Evolutionary conservation across 2,113 vertebrate species (phyloP), one percentile per base, ranked within the genome.

Genomic region (Acanthochromis polyacanthus): DNA sequence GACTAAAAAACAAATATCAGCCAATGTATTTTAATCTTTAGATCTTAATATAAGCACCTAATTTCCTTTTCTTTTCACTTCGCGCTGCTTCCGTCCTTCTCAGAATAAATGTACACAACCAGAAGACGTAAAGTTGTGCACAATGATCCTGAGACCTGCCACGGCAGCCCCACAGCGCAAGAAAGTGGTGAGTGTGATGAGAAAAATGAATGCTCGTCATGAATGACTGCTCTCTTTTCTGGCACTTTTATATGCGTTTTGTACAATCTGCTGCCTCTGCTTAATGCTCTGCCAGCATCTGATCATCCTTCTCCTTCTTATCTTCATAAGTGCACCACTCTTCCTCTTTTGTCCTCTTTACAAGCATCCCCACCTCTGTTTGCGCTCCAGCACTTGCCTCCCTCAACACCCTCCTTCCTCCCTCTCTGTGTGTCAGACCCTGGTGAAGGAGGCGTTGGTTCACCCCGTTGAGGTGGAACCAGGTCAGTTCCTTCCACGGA

Each of bases 91-190:
- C 28, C 30, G 74, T 71, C 19, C 25, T 12, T 85, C 75, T 73
- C 80, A 95, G 95, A 95, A 92, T 81, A 95, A 94, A 64, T 95
- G 94, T 9, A 95, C 95, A 48, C 94, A 95, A 51, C 95, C 95
- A 25, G 95, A 95, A 58, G 94, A 95, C 62, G 93, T 95, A 56
- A 94, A 95, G 81, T 64, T 95, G 76, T 95, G 94, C 50, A 93
- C 92, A 3, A 73, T 95, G 74, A 93, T 95, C 48, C 61, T 94
- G 45, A 90, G 91, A 53, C 93, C 94, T 0, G 58, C 86, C 38
- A 71, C 89, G 2, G 85, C 83, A 0, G 90, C 73, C 11, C 89
- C 92, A 2, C 92, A 87, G 48, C 88, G 91, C 52, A 95, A 95
- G 83, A 94, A 94, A 82, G 92, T 94, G 88, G 95, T 95, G 81